phyloP scores from a whole-genome alignment of 2,113 vertebrate species.

The Accipiter virgatus region DNA sequence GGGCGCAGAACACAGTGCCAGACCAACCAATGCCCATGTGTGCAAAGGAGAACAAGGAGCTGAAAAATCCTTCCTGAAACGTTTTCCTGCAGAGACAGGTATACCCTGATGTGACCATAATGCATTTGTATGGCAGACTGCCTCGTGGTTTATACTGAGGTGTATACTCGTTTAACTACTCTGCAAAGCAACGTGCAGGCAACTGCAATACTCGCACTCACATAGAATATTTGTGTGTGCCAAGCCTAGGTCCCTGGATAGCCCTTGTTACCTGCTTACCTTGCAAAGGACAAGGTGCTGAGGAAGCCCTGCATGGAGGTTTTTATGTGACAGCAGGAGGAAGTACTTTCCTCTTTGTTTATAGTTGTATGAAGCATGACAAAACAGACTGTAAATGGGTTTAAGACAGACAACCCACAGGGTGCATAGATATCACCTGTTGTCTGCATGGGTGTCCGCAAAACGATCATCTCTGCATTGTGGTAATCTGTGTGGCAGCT shows the following conservation, averaged over 20 bases:
- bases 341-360: background rate
- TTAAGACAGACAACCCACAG: background rate
- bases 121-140: rapidly evolving
- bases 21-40: background rate
- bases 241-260: background rate
- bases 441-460: background rate
- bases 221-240: background rate
- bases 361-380: background rate
- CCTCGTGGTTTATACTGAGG: background rate
- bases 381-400: background rate
- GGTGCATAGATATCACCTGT: background rate
- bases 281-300: background rate
- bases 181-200: rapidly evolving
- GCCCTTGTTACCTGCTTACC: background rate
- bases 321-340: background rate
- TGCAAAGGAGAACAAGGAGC: background rate
- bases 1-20: background rate
- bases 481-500: background rate
- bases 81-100: background rate
- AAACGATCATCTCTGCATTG: background rate
- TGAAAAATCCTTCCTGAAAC: background rate
- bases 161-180: background rate
- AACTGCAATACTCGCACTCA: background rate
- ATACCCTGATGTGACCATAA: no score
- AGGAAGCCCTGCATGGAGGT: background rate